These are phyloP conservation scores for Trogon melanurus DNA, from an alignment of 2,113 vertebrate genomes.

Conservation along the genomic window DNA sequence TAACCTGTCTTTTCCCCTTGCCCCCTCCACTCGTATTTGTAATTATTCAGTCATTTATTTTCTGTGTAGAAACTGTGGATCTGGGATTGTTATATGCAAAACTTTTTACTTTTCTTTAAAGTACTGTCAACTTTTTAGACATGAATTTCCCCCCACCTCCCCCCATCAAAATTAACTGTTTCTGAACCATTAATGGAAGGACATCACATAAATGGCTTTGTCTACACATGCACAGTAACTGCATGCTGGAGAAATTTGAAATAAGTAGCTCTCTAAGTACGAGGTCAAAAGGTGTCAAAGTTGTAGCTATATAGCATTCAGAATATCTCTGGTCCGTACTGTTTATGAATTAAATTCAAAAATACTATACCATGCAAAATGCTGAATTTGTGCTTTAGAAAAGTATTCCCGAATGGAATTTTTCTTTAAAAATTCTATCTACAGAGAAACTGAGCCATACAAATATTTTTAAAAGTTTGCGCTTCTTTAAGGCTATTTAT, in stretches of 20 bases:
- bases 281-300: neutral
- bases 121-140: neutral
- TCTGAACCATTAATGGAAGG: neutral
- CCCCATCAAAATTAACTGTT: neutral
- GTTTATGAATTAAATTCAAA: slow-evolving; percentile 30
- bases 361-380: neutral
- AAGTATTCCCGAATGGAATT: slow-evolving; percentile 51
- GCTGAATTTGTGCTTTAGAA: slow-evolving; percentile 7
- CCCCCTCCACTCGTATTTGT: neutral
- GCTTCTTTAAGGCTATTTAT: slow-evolving; percentile 82
- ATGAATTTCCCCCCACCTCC: too few species aligned
- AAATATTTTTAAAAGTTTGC: slow-evolving; percentile 75
- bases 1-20: neutral
- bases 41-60: neutral
- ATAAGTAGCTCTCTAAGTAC: neutral
- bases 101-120: neutral
- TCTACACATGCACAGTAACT: neutral
- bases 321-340: neutral
- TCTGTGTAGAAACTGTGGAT: neutral
- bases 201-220: neutral
- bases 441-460: slow-evolving; percentile 65
- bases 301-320: slow-evolving; percentile 26
- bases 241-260: neutral
- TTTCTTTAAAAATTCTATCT: slow-evolving; percentile 60
- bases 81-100: neutral